Percentiles rank a stretch among this genome's conserved stretches.
Evolutionary conservation across 1,140 invertebrate species (phyloP).

Genomic region (Bombus waltoni): DNA sequence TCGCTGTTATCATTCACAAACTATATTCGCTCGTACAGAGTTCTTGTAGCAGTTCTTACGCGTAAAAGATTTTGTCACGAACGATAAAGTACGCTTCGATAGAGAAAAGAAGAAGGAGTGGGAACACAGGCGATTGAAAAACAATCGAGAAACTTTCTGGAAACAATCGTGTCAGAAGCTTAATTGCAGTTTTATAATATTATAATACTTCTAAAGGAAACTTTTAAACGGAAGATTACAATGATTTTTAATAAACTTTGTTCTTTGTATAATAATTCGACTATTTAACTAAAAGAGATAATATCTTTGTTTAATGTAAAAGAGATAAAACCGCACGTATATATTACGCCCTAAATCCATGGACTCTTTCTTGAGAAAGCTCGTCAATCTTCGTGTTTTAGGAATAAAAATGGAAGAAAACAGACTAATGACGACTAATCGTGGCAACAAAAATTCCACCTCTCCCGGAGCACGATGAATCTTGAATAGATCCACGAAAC

Average conservation of each 20-base stretch:
- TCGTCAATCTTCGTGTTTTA: not conserved
- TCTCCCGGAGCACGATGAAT: not conserved
- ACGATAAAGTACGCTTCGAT: not conserved
- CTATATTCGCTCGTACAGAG: not conserved
- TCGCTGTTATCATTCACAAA: slow-evolving; percentile 2
- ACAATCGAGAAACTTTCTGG: not conserved
- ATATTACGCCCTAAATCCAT: too few relatives aligned
- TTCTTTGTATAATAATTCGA: not conserved
- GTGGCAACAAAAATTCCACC: not conserved
- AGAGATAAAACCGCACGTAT: too few relatives aligned
- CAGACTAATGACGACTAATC: not conserved
- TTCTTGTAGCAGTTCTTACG: too few relatives aligned
- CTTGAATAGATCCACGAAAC: not conserved
- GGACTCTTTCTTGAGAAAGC: not conserved
- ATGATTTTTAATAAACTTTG: not conserved
- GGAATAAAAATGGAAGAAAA: not conserved
- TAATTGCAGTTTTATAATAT: not conserved
- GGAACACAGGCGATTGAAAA: not conserved
- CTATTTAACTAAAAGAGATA: not conserved
- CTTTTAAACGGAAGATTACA: not conserved
- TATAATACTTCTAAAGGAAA: not conserved
- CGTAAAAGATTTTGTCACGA: not conserved
- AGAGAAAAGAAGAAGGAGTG: not conserved
- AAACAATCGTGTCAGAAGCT: not conserved
- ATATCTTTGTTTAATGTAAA: too few relatives aligned